Conservation (phyloP, 1,140 invertebrate genomes). For the Procambarus clarkii region DNA sequence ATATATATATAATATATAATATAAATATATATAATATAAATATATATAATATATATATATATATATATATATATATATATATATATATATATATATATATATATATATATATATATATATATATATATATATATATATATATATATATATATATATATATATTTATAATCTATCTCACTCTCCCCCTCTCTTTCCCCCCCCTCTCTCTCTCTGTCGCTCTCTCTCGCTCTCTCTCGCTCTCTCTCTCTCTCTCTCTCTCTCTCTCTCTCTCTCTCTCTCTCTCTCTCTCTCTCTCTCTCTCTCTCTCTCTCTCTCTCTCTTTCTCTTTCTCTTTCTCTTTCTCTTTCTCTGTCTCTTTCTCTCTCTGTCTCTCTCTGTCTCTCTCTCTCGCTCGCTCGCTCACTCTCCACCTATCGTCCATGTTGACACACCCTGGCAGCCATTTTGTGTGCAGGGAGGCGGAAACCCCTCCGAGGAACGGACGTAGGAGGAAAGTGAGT, state of each 20-base stretch:
- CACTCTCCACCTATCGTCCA: conserved; percentile 22
- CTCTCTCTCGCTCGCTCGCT: background rate
- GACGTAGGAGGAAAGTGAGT: background rate
- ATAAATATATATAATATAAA: too few species aligned
- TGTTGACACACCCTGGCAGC: conserved; percentile 59
- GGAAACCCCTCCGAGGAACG: conserved; percentile 31
- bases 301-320: background rate
- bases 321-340: background rate
- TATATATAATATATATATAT: too few species aligned
- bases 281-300: background rate
- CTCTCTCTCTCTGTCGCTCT: background rate
- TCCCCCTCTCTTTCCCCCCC: background rate
- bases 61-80: too few species aligned
- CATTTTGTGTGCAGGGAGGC: conserved; percentile 59
- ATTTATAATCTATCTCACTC: background rate
- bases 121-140: too few species aligned
- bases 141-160: too few species aligned
- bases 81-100: too few species aligned
- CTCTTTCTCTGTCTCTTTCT: background rate
- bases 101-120: too few species aligned
- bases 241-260: background rate
- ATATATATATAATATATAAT: too few species aligned
- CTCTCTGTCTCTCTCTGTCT: background rate
- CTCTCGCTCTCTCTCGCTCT: background rate
- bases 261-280: background rate